Conservation (phyloP, 2,113 vertebrate species). For the Pandion haliaetus region DNA sequence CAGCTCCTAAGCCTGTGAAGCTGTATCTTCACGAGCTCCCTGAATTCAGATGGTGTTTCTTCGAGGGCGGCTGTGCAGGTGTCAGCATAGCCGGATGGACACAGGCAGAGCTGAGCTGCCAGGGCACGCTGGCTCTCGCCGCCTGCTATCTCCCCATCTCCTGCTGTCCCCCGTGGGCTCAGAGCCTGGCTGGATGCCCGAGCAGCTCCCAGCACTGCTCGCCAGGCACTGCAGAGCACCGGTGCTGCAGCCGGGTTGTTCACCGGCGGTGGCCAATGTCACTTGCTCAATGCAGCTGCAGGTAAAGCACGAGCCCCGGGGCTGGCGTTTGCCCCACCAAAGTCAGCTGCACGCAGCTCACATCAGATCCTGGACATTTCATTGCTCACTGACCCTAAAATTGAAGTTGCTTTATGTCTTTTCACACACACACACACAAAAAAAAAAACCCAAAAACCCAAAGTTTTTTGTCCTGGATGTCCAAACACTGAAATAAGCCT, state of each 20-base stretch:
- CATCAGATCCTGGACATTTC: not conserved
- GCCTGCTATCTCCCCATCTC: not conserved
- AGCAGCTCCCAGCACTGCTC: not conserved
- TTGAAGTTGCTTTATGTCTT: not conserved
- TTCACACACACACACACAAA: not conserved
- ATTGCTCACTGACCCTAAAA: not conserved
- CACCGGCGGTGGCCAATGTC: not conserved
- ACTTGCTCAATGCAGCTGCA: rapidly evolving
- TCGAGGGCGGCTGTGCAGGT: not conserved
- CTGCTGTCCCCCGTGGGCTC: not conserved
- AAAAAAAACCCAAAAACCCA: not conserved
- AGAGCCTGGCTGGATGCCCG: not conserved
- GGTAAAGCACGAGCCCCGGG: not conserved
- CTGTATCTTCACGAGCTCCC: not conserved
- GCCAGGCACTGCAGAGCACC: not conserved
- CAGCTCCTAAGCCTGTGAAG: not conserved
- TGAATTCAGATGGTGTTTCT: not conserved
- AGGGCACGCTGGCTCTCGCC: rapidly evolving
- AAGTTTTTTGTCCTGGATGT: not conserved
- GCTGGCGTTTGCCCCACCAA: not conserved
- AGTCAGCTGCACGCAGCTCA: not conserved
- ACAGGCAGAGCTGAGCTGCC: not conserved
- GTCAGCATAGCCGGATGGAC: not conserved
- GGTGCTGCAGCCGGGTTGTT: not conserved
- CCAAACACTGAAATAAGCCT: not conserved